Percentiles rank a stretch among this genome's conserved stretches.
Evolutionary conservation across 2,113 vertebrate species (phyloP).

Genomic region (Noctilio leporinus): DNA sequence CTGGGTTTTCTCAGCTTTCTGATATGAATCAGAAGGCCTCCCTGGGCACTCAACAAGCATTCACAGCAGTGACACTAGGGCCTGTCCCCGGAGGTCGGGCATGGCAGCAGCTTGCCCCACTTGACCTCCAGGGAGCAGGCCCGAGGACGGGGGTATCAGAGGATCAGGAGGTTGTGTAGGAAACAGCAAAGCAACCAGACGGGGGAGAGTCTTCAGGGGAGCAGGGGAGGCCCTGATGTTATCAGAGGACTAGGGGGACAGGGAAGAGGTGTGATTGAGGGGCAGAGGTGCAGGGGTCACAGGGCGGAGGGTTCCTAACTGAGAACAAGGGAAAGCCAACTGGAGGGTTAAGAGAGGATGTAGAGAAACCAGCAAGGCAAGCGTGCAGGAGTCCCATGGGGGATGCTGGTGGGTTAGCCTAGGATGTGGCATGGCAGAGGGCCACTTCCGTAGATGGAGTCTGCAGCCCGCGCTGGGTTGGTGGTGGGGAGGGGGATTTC

Average conservation of each 20-base stretch:
- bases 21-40: neutral
- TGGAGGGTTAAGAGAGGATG: neutral
- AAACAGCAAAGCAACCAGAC: neutral
- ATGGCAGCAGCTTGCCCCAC: neutral
- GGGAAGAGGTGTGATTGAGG: neutral
- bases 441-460: neutral
- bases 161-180: too few relatives aligned
- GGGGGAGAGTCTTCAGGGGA: neutral
- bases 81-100: too few relatives aligned
- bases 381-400: neutral
- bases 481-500: neutral
- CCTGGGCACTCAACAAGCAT: neutral
- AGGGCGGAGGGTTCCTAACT: neutral
- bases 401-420: neutral
- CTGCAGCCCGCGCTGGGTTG: neutral
- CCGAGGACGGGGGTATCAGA: too few relatives aligned
- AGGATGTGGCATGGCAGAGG: neutral
- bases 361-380: neutral
- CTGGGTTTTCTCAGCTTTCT: neutral
- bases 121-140: neutral
- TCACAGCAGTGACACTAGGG: neutral
- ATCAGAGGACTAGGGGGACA: neutral
- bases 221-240: rapidly evolving
- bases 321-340: neutral
- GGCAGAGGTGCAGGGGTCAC: neutral